Percentiles rank a stretch among this genome's conserved stretches.
Evolutionary conservation across 1,140 invertebrate species (phyloP).

Genomic region (Pachyrhynchus sulphureomaculatus): DNA sequence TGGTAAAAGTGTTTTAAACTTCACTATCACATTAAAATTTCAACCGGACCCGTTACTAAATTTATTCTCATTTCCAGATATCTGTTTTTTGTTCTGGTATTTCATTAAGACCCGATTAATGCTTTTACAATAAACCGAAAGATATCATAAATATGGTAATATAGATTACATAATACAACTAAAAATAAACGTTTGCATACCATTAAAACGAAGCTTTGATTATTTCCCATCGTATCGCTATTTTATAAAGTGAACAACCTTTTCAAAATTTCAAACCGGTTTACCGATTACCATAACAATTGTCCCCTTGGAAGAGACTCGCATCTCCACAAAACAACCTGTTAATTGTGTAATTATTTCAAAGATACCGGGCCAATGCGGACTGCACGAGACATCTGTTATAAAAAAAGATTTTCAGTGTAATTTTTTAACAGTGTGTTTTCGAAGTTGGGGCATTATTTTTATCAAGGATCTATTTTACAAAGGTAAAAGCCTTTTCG

Average conservation of each 20-base stretch:
- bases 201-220: constrained; percentile 35
- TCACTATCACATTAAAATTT: not conserved
- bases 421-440: too few species aligned
- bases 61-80: constrained; percentile 5
- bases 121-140: constrained; percentile 22
- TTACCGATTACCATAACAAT: constrained; percentile 47
- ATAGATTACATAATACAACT: constrained; percentile 35
- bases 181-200: constrained; percentile 39
- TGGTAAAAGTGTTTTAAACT: not conserved
- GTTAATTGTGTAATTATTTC: constrained; percentile 47
- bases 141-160: constrained; percentile 36
- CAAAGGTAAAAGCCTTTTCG: too few species aligned
- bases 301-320: constrained; percentile 43
- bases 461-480: too few species aligned
- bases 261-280: constrained; percentile 47
- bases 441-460: too few species aligned
- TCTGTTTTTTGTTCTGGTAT: constrained; percentile 16
- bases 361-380: constrained; percentile 15
- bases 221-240: constrained; percentile 39
- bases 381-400: constrained; percentile 3
- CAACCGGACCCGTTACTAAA: constrained; percentile 2
- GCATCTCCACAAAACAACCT: constrained; percentile 45
- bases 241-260: constrained; percentile 47
- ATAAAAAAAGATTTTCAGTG: too few species aligned
- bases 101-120: constrained; percentile 24